phyloP scores from a whole-genome alignment of 2,797 vertebrate genomes.

The Chlorospingus semifuscus region DNA sequence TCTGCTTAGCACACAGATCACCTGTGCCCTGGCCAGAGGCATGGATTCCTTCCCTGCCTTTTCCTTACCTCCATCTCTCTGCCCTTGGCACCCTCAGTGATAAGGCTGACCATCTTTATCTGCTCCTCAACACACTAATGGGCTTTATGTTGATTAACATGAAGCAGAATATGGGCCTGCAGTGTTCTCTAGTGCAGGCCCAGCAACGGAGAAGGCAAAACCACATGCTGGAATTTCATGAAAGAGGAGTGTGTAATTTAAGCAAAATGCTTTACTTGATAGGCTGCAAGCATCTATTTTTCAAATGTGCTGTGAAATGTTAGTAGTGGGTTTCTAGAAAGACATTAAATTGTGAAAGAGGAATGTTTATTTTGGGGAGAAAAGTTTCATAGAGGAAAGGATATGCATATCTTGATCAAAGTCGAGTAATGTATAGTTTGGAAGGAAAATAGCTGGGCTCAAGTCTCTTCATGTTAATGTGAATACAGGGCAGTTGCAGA shows the following conservation, averaged over 20 bases:
- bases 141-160: not conserved
- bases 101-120: not conserved
- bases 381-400: not conserved
- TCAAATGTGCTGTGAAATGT: not conserved
- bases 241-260: not conserved
- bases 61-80: not conserved
- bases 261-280: not conserved
- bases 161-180: not conserved
- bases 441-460: not conserved
- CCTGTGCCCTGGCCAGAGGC: not conserved
- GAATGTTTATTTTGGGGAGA: slow-evolving; percentile 13
- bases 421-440: not conserved
- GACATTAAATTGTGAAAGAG: not conserved
- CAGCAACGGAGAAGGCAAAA: not conserved
- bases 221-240: not conserved
- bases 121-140: not conserved
- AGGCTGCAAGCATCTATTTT: slow-evolving; percentile 4
- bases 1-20: not conserved
- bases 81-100: not conserved
- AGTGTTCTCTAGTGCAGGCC: not conserved
- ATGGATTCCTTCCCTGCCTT: not conserved
- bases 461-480: not conserved
- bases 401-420: not conserved
- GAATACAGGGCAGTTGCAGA: not conserved
- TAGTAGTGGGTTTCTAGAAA: not conserved